These are phyloP conservation scores for Plagodis pulveraria DNA, from an alignment of 2,888 invertebrate species.

Conservation along the genomic window DNA sequence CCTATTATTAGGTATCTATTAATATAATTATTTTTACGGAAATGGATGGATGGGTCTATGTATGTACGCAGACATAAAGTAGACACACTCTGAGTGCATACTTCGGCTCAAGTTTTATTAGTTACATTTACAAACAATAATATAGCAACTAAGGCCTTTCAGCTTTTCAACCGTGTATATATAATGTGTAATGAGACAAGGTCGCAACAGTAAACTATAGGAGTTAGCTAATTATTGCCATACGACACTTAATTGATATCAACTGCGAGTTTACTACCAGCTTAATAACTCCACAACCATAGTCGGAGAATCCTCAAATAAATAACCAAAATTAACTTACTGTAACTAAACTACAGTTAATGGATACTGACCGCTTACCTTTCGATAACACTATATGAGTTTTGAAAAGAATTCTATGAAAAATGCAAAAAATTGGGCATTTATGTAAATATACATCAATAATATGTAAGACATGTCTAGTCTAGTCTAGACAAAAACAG, in stretches of 20 bases:
- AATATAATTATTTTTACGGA: too few relatives aligned
- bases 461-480: not conserved
- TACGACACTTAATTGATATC: not conserved
- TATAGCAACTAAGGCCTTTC: too few relatives aligned
- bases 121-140: too few relatives aligned
- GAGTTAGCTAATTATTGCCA: not conserved
- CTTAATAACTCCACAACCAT: slow-evolving; percentile 31
- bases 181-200: too few relatives aligned
- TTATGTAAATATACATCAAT: not conserved
- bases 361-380: slow-evolving; percentile 24
- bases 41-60: too few relatives aligned
- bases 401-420: slow-evolving; percentile 11
- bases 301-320: slow-evolving; percentile 42
- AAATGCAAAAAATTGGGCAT: slow-evolving; percentile 4
- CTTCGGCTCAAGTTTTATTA: too few relatives aligned
- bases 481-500: not conserved
- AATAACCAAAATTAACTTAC: slow-evolving; percentile 42
- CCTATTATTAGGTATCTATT: too few relatives aligned
- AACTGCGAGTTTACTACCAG: slow-evolving; percentile 27
- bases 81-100: too few relatives aligned
- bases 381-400: slow-evolving; percentile 7
- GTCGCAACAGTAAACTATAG: not conserved
- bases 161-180: too few relatives aligned
- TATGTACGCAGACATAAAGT: too few relatives aligned
- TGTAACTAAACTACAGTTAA: slow-evolving; percentile 7